Evolutionary conservation across 2,113 vertebrate species (phyloP).

Genomic region (Astatotilapia flaviijosephi): DNA sequence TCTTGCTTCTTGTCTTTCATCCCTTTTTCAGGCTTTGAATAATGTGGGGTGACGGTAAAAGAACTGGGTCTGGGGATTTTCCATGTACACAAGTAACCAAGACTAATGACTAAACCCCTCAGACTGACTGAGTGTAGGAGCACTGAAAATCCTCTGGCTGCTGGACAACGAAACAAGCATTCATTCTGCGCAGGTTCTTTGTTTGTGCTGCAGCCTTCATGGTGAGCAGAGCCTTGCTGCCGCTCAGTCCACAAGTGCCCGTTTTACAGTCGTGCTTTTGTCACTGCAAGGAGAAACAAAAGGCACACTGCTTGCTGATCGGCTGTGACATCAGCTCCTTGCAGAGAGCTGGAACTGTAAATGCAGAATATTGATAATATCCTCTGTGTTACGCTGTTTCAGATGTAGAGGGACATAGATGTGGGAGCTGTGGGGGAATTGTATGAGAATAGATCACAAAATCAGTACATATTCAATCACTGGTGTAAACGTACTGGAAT

Average conservation of each 20-base stretch:
- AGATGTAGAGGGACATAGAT: not conserved
- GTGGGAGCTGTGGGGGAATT: not conserved
- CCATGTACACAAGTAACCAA: not conserved
- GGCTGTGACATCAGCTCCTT: slow-evolving; percentile 35
- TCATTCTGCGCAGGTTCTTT: not conserved
- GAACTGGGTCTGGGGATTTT: not conserved
- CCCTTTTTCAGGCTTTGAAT: not conserved
- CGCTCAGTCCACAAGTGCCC: not conserved
- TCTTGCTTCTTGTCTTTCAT: not conserved
- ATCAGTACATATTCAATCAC: not conserved
- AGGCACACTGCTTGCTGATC: slow-evolving; percentile 23
- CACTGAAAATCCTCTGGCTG: not conserved
- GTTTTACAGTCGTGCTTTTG: slow-evolving; percentile 43
- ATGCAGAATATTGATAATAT: not conserved
- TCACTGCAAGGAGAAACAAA: slow-evolving; percentile 47
- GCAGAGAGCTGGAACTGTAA: not conserved
- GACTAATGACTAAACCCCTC: not conserved
- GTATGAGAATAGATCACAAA: not conserved
- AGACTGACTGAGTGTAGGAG: not conserved
- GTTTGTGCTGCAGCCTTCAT: not conserved
- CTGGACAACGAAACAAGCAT: not conserved
- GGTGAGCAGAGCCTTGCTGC: not conserved
- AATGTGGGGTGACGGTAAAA: not conserved
- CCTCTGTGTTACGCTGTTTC: not conserved
- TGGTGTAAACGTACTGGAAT: not conserved